Evolutionary conservation across 2,797 vertebrate species (phyloP).

Genomic region (Sus cebifrons): DNA sequence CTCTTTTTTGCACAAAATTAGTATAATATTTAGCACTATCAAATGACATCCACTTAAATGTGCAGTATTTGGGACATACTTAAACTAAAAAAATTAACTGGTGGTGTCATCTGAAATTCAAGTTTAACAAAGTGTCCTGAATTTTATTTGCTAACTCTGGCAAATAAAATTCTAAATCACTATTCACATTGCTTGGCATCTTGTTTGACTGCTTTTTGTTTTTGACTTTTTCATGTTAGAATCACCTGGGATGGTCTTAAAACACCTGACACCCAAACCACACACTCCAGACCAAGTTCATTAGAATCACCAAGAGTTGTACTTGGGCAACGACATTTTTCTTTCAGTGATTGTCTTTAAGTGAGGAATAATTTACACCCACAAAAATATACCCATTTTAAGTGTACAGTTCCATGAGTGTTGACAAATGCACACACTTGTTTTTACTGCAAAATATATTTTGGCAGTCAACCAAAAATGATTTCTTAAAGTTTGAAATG

Average conservation of each 20-base stretch:
- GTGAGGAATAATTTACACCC: background rate
- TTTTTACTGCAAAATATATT: slow-evolving; percentile 40
- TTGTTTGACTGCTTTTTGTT: background rate
- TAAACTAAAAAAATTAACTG: background rate
- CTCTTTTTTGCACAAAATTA: background rate
- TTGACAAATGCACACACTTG: background rate
- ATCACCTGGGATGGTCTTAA: background rate
- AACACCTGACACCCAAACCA: background rate
- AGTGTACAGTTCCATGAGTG: background rate
- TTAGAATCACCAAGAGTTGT: background rate
- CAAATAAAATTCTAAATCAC: background rate
- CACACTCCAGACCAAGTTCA: background rate
- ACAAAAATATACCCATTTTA: background rate
- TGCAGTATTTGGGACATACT: background rate
- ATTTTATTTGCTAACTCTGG: slow-evolving; percentile 47
- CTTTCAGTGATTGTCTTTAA: background rate
- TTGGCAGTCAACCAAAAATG: background rate
- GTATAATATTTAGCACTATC: background rate
- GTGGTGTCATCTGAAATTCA: slow-evolving; percentile 30
- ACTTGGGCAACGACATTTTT: background rate
- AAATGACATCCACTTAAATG: background rate
- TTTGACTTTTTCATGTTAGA: background rate
- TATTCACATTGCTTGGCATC: background rate
- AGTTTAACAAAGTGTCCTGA: background rate
- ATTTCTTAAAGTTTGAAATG: background rate